phyloP scores from a whole-genome alignment of 2,113 vertebrate species.

The Microtus ochrogaster region DNA sequence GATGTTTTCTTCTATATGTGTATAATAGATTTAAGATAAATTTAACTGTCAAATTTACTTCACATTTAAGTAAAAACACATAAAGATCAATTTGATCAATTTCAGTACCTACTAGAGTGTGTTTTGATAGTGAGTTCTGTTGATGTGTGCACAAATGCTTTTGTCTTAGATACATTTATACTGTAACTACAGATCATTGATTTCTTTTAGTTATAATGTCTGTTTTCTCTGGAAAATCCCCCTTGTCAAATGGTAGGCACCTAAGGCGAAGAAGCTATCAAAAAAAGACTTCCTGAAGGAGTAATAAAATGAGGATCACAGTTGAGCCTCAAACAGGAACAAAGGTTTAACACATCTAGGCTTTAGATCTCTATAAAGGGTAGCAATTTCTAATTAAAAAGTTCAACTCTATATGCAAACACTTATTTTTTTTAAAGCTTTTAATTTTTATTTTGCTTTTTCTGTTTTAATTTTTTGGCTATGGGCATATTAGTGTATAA shows the following conservation, averaged over 20 bases:
- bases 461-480: not conserved
- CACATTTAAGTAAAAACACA: not conserved
- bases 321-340: not conserved
- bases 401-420: not conserved
- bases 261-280: rapidly evolving
- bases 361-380: not conserved
- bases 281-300: not conserved
- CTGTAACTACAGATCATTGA: not conserved
- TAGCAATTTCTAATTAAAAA: not conserved
- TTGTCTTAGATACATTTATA: not conserved
- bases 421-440: not conserved
- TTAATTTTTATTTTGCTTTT: not conserved
- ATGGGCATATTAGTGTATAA: not conserved
- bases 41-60: not conserved
- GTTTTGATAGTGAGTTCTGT: no score
- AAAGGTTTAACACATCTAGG: not conserved
- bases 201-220: not conserved
- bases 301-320: not conserved
- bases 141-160: no score
- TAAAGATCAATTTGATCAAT: not conserved
- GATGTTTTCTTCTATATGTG: not conserved
- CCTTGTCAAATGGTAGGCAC: not conserved
- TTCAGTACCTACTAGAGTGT: not conserved
- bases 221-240: not conserved
- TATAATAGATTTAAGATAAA: not conserved